phyloP scores from a whole-genome alignment of 2,888 invertebrate species.

The Sthenelais limicola region DNA sequence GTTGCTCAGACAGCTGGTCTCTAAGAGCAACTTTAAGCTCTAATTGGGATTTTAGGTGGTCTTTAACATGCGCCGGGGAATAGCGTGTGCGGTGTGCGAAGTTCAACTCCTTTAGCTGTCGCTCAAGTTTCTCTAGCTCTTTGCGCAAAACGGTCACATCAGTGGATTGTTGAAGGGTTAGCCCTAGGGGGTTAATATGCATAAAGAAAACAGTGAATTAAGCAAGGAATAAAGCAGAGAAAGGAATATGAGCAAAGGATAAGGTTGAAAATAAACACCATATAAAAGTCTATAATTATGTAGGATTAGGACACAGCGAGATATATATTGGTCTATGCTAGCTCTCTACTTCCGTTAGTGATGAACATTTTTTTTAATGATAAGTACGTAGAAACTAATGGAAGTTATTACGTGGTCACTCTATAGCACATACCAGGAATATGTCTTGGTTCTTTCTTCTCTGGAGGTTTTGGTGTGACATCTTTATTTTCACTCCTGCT shows the following conservation, averaged over 20 bases:
- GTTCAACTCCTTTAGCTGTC: slow-evolving; percentile 66
- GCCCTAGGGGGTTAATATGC: slow-evolving; percentile 62
- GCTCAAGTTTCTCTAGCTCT: slow-evolving; percentile 64
- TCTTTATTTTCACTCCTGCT: slow-evolving; percentile 41
- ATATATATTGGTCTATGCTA: too few species aligned
- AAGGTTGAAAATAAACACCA: too few species aligned
- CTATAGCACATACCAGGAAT: slow-evolving; percentile 69
- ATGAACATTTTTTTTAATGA: too few species aligned
- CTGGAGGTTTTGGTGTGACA: slow-evolving; percentile 56
- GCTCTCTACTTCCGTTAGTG: too few species aligned
- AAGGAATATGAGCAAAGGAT: too few species aligned
- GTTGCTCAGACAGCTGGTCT: slow-evolving; percentile 59
- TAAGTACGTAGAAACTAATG: too few species aligned
- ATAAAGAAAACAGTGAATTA: too few species aligned
- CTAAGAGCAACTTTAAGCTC: slow-evolving; percentile 22
- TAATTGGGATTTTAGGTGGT: slow-evolving; percentile 44
- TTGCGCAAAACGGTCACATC: slow-evolving; percentile 61
- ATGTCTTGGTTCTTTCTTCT: slow-evolving; percentile 63
- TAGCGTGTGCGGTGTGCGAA: slow-evolving; percentile 65
- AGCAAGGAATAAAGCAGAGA: too few species aligned
- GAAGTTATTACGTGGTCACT: too few species aligned
- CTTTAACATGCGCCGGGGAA: slow-evolving; percentile 47
- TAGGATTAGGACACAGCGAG: too few species aligned
- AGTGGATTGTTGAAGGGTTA: slow-evolving; percentile 68
- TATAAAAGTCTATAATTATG: too few species aligned